A percentile compares a stretch with the other conserved stretches of the same genome.
Conservation (phyloP, 2,797 vertebrate genomes). For the Rhincodon typus region DNA sequence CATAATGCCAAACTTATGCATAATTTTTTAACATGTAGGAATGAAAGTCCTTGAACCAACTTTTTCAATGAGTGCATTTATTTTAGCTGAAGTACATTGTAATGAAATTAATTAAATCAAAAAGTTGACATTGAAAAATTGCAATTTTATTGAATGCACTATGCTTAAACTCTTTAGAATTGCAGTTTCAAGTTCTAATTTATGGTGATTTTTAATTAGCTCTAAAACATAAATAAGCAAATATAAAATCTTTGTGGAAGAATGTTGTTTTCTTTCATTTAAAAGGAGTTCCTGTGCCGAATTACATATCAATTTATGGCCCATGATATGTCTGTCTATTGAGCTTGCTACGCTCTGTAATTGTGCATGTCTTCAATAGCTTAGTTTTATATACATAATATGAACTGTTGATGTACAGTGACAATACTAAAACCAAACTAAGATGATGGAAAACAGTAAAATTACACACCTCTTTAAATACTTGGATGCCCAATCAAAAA, state of each 20-base stretch:
- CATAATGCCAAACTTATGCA: not conserved
- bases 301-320: not conserved
- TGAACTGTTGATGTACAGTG: not conserved
- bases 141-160: slow-evolving; percentile 23
- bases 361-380: not conserved
- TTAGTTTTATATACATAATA: not conserved
- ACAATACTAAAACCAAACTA: not conserved
- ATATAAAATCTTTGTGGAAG: not conserved
- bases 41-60: not conserved
- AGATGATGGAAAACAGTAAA: not conserved
- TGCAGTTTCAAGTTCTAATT: not conserved
- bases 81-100: not conserved
- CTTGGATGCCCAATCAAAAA: too few species aligned
- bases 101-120: slow-evolving; percentile 15
- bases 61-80: not conserved
- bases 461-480: not conserved
- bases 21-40: not conserved
- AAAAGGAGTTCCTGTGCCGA: not conserved
- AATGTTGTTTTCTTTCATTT: not conserved
- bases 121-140: not conserved
- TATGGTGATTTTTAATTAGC: not conserved
- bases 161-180: too few species aligned
- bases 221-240: not conserved
- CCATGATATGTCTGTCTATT: not conserved
- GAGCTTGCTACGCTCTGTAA: not conserved